phyloP scores from a whole-genome alignment of 2,797 vertebrate species.

The Etheostoma nigrum region DNA sequence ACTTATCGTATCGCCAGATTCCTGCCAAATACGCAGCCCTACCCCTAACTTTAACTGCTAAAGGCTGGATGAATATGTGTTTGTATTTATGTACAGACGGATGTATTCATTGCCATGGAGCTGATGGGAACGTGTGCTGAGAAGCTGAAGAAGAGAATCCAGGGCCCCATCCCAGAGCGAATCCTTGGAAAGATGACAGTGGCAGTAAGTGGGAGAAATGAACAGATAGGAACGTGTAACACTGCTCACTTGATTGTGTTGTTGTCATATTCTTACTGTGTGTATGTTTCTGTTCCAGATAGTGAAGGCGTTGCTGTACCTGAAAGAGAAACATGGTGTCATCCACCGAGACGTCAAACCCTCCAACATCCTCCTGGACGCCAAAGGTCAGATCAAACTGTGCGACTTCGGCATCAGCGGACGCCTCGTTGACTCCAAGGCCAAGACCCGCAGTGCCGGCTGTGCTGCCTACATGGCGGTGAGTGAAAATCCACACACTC shows the following conservation, averaged over 20 bases:
- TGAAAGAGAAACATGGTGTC: slow-evolving; percentile 96
- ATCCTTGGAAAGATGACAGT: slow-evolving; percentile 98
- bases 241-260: background rate
- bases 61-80: slow-evolving; percentile 26
- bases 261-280: background rate
- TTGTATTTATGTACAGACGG: slow-evolving; percentile 84
- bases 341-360: slow-evolving; percentile 97
- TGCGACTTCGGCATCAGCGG: slow-evolving; percentile 98
- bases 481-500: slow-evolving; percentile 65
- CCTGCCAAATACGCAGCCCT: too few species aligned
- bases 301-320: slow-evolving; percentile 93
- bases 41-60: background rate
- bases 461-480: slow-evolving; percentile 99
- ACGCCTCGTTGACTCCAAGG: slow-evolving; percentile 95
- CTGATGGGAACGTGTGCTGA: slow-evolving; percentile 97
- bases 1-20: too few species aligned
- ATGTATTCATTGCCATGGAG: slow-evolving; percentile 98
- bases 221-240: too few species aligned
- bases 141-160: slow-evolving; percentile 96
- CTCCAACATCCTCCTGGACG: slow-evolving; percentile 95
- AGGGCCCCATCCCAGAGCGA: slow-evolving; percentile 94
- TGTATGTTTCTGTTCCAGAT: slow-evolving; percentile 81
- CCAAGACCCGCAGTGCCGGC: slow-evolving; percentile 95
- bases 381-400: slow-evolving; percentile 94
- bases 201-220: slow-evolving; percentile 86